Conservation (phyloP, 2,888 invertebrate genomes). For the Lycophotia porphyrea region DNA sequence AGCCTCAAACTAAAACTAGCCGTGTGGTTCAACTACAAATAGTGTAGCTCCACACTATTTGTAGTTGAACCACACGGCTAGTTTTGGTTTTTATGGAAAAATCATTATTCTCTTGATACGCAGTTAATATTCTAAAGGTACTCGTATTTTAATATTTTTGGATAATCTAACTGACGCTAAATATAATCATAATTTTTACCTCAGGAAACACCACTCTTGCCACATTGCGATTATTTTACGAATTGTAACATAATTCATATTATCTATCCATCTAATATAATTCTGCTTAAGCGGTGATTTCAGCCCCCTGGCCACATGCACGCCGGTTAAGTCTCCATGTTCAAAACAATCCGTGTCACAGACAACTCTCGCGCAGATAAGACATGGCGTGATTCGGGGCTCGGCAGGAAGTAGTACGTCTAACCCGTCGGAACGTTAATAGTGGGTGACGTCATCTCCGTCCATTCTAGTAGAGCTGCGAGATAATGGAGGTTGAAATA, state of each 20-base stretch:
- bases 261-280: too few relatives aligned
- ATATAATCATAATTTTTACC: too few relatives aligned
- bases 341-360: constrained; percentile 5
- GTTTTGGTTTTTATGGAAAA: background rate
- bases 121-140: too few relatives aligned
- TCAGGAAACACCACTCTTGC: too few relatives aligned
- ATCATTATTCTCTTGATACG: too few relatives aligned
- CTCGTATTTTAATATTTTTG: too few relatives aligned
- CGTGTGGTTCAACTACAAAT: too few relatives aligned
- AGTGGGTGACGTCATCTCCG: constrained; percentile 46
- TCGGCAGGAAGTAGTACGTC: constrained; percentile 50
- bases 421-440: constrained; percentile 13
- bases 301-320: background rate
- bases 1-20: too few relatives aligned
- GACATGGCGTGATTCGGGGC: constrained; percentile 59
- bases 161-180: too few relatives aligned
- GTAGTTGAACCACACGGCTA: background rate
- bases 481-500: constrained; percentile 5
- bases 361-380: constrained; percentile 46
- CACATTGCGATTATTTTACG: too few relatives aligned
- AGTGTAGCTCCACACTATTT: background rate
- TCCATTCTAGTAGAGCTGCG: constrained; percentile 4
- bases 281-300: too few relatives aligned
- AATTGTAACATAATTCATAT: too few relatives aligned
- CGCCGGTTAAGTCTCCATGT: constrained; percentile 2